A percentile compares a stretch with the other conserved stretches of the same genome.
phyloP scores from a whole-genome alignment of 2,113 vertebrate species.

The Coptodon bakossiorum region DNA sequence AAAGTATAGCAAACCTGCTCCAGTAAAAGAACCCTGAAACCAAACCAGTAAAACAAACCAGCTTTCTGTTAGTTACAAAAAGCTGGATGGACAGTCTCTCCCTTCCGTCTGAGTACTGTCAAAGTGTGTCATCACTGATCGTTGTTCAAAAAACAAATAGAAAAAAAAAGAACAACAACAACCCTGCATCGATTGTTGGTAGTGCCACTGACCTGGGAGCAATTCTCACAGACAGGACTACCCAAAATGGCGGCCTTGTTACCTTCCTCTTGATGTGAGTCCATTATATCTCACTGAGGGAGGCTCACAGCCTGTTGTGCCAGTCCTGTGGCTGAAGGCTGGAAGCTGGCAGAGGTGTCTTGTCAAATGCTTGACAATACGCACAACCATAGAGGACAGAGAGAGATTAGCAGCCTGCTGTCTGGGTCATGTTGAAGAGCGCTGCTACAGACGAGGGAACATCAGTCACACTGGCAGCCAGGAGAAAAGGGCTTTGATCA shows the following conservation, averaged over 20 bases:
- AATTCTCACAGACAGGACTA: neutral
- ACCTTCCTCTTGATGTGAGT: constrained; percentile 4
- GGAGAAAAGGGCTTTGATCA: neutral
- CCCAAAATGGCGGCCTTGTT: constrained; percentile 33
- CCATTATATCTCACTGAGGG: constrained; percentile 21
- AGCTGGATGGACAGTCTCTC: neutral
- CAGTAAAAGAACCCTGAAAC: neutral
- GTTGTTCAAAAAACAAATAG: neutral
- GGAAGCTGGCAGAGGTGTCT: constrained; percentile 30
- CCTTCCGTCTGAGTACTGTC: neutral
- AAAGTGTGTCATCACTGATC: neutral
- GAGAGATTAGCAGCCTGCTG: constrained; percentile 31
- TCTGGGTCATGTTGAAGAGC: constrained; percentile 1
- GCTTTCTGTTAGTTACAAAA: neutral
- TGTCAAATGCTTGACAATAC: constrained; percentile 36
- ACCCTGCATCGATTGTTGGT: neutral
- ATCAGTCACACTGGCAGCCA: constrained; percentile 16
- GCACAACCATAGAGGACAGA: constrained; percentile 28
- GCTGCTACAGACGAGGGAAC: neutral
- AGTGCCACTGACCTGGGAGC: neutral
- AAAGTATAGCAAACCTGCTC: neutral
- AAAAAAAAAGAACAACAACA: neutral
- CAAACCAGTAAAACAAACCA: neutral
- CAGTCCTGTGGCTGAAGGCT: constrained; percentile 21
- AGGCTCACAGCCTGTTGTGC: neutral